Base-by-base conservation (phyloP, 2,113 vertebrate species). In the Mionectes macconnelli region DNA sequence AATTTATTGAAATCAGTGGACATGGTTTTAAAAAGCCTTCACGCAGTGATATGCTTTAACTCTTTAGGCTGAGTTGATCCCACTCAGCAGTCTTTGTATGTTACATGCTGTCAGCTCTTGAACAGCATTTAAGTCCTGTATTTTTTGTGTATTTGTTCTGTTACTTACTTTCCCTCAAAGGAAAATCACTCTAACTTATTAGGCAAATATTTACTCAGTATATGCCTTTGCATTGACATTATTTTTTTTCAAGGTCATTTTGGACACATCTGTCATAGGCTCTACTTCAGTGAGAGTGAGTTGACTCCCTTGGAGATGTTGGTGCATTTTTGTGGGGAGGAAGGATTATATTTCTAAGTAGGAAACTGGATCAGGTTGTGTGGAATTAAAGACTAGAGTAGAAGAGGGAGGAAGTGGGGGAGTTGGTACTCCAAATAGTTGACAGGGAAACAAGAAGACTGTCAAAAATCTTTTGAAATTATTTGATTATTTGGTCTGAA, bases 1-100 rank as follows among this genome's bases (percentile, higher is more conserved):
- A 93, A 96, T 92, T 79, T 78, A 78, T 81, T 94, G 83, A 86
- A 84, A 55, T 91, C 59, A 74, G 59, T 88, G 79, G 93, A 90
- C 90, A 74, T 44, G 59, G 74, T 90, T 94, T 96, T 47, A 28
- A 78, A 84, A 94, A 92, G 75, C 72, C 55, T 78, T 64, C 90
- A 64, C 14, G 3, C 12, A 78, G 33, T 47, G 74, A 80, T 72
- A 37, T 60, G 66, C 40, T 94, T 88, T 72, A 93, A 56, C 85
- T 96, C 79, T 90, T 94, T 72, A 83, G 63, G 22, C 60, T 53
- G 63, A 83, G 33, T 69, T 77, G 68, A 47, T 93, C 83, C 68
- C 79, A 92, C 90, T 88, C 75, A 87, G 56, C 56, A 84, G 35
- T 64, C 64, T 88, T 75, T 31, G 23, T 42, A 31, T 40, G 33